Conservation (phyloP, 2,888 invertebrate species). For the Cheilosia vulpina region DNA sequence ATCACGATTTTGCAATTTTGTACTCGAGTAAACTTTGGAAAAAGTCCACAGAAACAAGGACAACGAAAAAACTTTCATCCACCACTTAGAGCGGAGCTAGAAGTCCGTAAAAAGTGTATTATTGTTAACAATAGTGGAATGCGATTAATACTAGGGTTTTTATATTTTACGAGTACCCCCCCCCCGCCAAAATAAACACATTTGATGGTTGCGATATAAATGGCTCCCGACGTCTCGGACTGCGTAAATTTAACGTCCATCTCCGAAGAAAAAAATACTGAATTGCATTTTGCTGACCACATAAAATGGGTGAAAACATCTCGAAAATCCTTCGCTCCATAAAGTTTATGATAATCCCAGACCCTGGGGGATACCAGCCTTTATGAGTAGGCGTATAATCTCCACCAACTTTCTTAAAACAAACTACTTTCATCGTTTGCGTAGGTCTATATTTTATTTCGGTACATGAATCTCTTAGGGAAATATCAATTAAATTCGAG, state of each 20-base stretch:
- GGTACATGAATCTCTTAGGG: slow-evolving; percentile 17
- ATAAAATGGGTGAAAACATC: slow-evolving; percentile 10
- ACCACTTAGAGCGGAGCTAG: slow-evolving; percentile 5
- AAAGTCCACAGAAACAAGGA: too few species aligned
- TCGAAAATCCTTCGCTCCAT: slow-evolving; percentile 23
- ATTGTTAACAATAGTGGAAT: slow-evolving; percentile 52
- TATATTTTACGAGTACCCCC: background rate
- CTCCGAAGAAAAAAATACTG: background rate
- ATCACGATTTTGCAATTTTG: slow-evolving; percentile 46
- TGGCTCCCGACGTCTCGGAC: slow-evolving; percentile 31
- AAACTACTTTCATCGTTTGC: slow-evolving; percentile 48
- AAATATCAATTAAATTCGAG: slow-evolving; percentile 42
- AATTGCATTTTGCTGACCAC: slow-evolving; percentile 23
- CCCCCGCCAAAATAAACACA: background rate
- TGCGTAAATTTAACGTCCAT: background rate
- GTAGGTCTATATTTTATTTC: slow-evolving; percentile 18
- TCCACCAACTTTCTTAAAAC: slow-evolving; percentile 27
- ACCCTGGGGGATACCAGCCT: slow-evolving; percentile 30
- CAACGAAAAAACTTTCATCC: slow-evolving; percentile 22
- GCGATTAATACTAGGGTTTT: slow-evolving; percentile 34
- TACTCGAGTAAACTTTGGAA: slow-evolving; percentile 45
- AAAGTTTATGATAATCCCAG: slow-evolving; percentile 32
- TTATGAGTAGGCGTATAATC: slow-evolving; percentile 41
- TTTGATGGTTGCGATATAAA: slow-evolving; percentile 10
- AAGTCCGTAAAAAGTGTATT: slow-evolving; percentile 37